A percentile compares a stretch with the other conserved stretches of the same genome.
Evolutionary conservation across 2,888 invertebrate species (phyloP).

Genomic region (Xylophagus ater): DNA sequence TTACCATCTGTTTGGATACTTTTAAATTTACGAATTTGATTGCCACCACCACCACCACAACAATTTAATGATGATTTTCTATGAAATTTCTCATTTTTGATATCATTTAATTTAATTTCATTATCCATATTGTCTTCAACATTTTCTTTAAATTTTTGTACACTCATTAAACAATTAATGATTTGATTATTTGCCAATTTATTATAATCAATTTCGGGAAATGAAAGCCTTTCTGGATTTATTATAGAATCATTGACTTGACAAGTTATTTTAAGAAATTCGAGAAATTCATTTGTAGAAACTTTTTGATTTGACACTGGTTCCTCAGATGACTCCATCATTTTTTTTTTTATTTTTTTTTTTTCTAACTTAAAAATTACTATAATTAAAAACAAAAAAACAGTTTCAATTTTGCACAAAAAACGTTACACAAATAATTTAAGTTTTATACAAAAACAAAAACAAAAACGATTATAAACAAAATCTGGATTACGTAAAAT

Average conservation of each 20-base stretch:
- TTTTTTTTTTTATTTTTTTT: background rate
- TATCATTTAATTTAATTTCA: background rate
- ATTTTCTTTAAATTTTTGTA: background rate
- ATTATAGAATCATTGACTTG: conserved; percentile 36
- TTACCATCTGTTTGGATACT: conserved; percentile 7
- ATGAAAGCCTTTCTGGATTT: conserved; percentile 1
- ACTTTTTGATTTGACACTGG: too few species aligned
- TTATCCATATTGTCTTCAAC: conserved; percentile 2
- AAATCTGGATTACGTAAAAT: too few species aligned
- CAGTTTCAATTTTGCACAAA: too few species aligned
- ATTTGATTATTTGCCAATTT: conserved; percentile 31
- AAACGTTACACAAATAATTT: too few species aligned
- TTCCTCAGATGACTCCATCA: conserved; percentile 3
- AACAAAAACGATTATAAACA: too few species aligned
- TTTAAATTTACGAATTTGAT: background rate
- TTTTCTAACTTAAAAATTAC: too few species aligned
- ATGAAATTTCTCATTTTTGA: conserved; percentile 5
- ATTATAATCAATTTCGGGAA: conserved; percentile 26
- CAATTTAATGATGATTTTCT: conserved; percentile 2
- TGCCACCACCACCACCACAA: conserved; percentile 5
- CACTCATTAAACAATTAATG: conserved; percentile 28
- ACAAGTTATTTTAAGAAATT: conserved; percentile 38
- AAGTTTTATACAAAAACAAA: too few species aligned
- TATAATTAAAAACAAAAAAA: too few species aligned
- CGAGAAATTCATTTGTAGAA: conserved; percentile 35